Percentiles rank a stretch among this genome's conserved stretches.
phyloP scores from a whole-genome alignment of 2,113 vertebrate species.

The Rhombomys opimus region DNA sequence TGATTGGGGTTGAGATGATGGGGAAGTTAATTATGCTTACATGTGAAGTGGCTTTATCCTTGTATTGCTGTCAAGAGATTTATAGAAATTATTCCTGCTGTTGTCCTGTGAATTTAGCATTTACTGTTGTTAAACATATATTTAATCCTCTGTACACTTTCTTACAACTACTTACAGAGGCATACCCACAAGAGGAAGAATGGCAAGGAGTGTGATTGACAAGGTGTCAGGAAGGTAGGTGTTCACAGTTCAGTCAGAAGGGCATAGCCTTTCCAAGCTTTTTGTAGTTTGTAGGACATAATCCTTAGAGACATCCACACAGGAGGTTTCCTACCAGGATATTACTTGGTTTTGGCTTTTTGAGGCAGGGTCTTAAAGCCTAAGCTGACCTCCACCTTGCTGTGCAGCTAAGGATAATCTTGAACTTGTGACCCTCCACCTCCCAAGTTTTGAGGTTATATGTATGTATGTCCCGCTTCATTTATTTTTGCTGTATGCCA shows the following conservation, averaged over 20 bases:
- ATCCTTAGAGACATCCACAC: background rate
- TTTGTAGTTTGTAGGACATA: constrained; percentile 20
- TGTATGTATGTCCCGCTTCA: background rate
- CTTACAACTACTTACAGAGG: background rate
- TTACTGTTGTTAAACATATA: background rate
- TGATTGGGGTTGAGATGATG: background rate
- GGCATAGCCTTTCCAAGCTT: background rate
- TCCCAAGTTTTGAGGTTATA: background rate
- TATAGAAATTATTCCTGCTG: background rate
- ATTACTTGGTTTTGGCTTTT: background rate
- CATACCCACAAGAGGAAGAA: background rate
- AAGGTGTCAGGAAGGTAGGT: background rate
- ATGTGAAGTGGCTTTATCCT: background rate
- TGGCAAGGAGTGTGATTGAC: background rate
- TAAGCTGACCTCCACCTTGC: background rate
- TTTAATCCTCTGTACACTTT: background rate
- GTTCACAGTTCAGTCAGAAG: background rate
- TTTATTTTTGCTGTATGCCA: background rate
- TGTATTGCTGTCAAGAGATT: background rate
- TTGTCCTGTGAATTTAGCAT: background rate
- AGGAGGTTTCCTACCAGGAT: background rate
- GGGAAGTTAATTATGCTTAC: background rate
- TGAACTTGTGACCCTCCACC: background rate
- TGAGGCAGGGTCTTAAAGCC: background rate
- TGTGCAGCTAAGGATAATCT: background rate